These are phyloP conservation scores for Struthio camelus DNA, from an alignment of 2,113 vertebrate genomes.

Conservation along the genomic window DNA sequence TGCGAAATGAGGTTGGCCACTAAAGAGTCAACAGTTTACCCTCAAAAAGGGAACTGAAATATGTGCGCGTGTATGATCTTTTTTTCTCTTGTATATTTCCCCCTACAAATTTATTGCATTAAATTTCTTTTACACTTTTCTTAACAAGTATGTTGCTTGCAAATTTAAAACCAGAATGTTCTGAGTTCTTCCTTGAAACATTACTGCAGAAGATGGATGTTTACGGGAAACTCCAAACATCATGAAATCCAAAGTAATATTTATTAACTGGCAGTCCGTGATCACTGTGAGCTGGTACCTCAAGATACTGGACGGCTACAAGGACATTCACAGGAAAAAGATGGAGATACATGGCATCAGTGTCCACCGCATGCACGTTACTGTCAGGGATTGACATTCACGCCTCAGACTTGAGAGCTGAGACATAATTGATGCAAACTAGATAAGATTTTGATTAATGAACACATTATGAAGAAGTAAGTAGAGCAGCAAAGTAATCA, in stretches of 20 bases:
- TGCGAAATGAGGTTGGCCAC: background rate
- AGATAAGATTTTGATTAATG: background rate
- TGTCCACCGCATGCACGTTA: no score
- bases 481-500: background rate
- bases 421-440: background rate
- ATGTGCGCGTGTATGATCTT: background rate
- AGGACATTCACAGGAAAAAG: background rate
- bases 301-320: no score
- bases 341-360: background rate
- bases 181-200: background rate
- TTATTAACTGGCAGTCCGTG: background rate
- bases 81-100: background rate
- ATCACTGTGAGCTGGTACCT: no score
- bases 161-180: background rate
- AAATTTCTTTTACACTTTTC: background rate
- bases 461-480: background rate
- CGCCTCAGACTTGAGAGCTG: background rate
- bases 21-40: background rate
- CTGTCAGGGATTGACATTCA: background rate
- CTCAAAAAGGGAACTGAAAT: background rate
- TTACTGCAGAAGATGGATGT: background rate
- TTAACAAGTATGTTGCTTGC: background rate
- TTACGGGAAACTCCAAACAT: background rate
- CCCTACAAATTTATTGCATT: background rate
- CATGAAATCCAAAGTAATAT: background rate